Conservation (phyloP, 2,113 vertebrate species). For the Larimichthys crocea region DNA sequence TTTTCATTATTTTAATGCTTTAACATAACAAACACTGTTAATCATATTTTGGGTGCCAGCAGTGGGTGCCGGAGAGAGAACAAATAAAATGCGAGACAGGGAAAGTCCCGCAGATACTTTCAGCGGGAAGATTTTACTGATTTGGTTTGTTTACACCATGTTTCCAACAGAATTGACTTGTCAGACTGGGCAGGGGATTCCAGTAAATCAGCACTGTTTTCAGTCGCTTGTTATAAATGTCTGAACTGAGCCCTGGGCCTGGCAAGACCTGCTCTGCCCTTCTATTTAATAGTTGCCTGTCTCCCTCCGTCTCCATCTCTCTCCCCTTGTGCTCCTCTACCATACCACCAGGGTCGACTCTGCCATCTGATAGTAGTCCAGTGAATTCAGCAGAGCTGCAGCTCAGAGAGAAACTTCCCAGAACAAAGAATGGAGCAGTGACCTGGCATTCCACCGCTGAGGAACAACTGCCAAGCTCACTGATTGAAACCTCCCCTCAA, state of each 20-base stretch:
- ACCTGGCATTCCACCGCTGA: slow-evolving; percentile 63
- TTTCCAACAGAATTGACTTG: slow-evolving; percentile 47
- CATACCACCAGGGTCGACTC: slow-evolving; percentile 39
- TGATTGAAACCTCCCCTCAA: slow-evolving; percentile 67
- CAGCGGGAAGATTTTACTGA: not conserved
- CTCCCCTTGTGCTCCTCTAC: slow-evolving; percentile 42
- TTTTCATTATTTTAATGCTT: not conserved
- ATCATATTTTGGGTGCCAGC: not conserved
- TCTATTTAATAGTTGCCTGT: slow-evolving; percentile 19
- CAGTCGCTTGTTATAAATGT: slow-evolving; percentile 56
- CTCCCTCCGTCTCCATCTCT: slow-evolving; percentile 24
- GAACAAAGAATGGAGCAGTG: slow-evolving; percentile 60
- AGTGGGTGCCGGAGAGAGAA: not conserved
- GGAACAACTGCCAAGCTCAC: slow-evolving; percentile 63
- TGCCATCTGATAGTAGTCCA: slow-evolving; percentile 59
- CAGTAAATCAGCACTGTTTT: slow-evolving; percentile 57
- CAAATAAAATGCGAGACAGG: not conserved
- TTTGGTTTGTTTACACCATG: slow-evolving; percentile 59
- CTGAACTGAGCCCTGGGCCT: slow-evolving; percentile 41
- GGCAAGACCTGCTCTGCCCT: slow-evolving; percentile 25
- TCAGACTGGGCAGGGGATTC: slow-evolving; percentile 30
- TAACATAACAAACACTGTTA: not conserved
- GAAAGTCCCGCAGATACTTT: slow-evolving; percentile 8
- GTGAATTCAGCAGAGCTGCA: slow-evolving; percentile 52
- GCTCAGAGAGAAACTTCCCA: slow-evolving; percentile 59